Percentiles rank a stretch among this genome's conserved stretches.
These are phyloP conservation scores for Ammospiza nelsoni DNA, from an alignment of 2,113 vertebrate genomes.

Conservation along the genomic window DNA sequence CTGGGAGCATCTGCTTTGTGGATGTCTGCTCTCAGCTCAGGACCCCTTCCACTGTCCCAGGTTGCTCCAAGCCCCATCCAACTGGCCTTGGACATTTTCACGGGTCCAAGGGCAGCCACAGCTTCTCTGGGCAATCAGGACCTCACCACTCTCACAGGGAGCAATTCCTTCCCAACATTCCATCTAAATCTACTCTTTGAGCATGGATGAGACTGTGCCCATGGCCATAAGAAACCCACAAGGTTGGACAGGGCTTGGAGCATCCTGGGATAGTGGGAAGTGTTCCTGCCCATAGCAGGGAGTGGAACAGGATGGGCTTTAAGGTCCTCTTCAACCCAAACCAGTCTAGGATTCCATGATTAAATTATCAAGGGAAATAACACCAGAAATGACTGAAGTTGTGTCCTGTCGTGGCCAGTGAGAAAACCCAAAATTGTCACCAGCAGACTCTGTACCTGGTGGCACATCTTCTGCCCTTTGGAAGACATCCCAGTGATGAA, in stretches of 20 bases:
- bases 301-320: accelerated
- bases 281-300: neutral
- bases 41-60: accelerated
- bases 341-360: neutral
- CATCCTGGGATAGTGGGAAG: neutral
- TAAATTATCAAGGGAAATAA: neutral
- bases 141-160: neutral
- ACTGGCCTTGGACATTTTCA: neutral
- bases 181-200: neutral
- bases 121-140: neutral
- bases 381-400: neutral
- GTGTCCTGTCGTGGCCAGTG: accelerated
- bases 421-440: neutral
- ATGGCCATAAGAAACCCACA: neutral
- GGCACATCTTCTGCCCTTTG: neutral
- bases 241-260: neutral
- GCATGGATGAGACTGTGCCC: neutral
- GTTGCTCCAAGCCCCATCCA: accelerated
- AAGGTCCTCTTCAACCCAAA: neutral
- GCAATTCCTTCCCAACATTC: neutral
- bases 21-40: neutral
- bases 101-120: neutral
- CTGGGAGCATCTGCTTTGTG: neutral
- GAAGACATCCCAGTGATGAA: neutral
- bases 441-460: neutral